Percentiles rank a stretch among this genome's conserved stretches.
Evolutionary conservation across 2,888 invertebrate species (phyloP).

Genomic region (Silvanus unidentatus): DNA sequence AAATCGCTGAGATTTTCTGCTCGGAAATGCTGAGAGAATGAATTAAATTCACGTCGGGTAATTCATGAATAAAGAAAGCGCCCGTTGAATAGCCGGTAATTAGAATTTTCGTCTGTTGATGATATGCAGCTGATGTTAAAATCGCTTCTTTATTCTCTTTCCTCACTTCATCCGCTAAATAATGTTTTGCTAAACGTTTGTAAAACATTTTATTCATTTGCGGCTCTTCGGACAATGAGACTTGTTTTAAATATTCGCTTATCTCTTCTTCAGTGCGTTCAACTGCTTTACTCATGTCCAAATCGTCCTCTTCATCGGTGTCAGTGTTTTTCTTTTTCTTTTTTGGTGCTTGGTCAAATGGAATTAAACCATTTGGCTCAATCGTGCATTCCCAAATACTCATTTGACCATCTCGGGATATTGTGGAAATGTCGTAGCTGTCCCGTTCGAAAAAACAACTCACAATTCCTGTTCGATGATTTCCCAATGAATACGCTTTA

Average conservation of each 20-base stretch:
- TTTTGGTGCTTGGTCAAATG: conserved; percentile 47
- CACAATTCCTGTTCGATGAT: conserved; percentile 79
- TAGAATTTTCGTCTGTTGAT: conserved; percentile 70
- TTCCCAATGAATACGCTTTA: conserved; percentile 68
- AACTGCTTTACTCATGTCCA: conserved; percentile 54
- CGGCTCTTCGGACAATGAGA: conserved; percentile 44
- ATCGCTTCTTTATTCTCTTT: conserved; percentile 57
- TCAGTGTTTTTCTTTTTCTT: conserved; percentile 40
- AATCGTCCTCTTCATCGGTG: conserved; percentile 64
- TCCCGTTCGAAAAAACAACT: conserved; percentile 83
- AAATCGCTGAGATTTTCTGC: conserved; percentile 71
- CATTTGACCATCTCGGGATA: conserved; percentile 78
- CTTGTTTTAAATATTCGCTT: conserved; percentile 40
- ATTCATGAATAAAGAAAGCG: conserved; percentile 86
- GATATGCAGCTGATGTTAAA: conserved; percentile 79
- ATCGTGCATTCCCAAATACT: conserved; percentile 82
- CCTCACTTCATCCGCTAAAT: conserved; percentile 64
- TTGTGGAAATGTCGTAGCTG: conserved; percentile 76
- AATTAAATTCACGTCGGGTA: conserved; percentile 89
- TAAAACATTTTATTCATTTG: conserved; percentile 55
- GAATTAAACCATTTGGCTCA: conserved; percentile 63
- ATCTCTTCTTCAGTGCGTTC: conserved; percentile 50
- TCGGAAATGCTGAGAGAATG: conserved; percentile 86
- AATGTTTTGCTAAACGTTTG: conserved; percentile 66
- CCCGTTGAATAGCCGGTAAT: conserved; percentile 90